Percentiles rank a stretch among this genome's conserved stretches.
Evolutionary conservation across 2,797 vertebrate species (phyloP).

Genomic region (Alectoris magna): DNA sequence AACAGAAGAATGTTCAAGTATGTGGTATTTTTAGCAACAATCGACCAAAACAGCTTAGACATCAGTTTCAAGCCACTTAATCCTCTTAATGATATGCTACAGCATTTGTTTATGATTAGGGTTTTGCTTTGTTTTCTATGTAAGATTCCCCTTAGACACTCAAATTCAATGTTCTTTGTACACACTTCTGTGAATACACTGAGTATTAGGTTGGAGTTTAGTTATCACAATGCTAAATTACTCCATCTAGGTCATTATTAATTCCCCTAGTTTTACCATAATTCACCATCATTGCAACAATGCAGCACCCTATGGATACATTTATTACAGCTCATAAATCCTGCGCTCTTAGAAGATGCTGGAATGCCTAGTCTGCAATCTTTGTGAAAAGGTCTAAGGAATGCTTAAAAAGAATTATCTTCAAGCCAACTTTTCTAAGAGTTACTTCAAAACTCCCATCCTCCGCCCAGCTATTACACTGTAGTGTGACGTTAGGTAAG

Average conservation of each 20-base stretch:
- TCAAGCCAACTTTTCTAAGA: slow-evolving; percentile 14
- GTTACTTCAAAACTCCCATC: not conserved
- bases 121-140: slow-evolving; percentile 48
- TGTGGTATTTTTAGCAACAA: slow-evolving; percentile 64
- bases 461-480: not conserved
- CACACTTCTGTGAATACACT: not conserved
- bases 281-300: slow-evolving; percentile 23
- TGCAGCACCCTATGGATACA: slow-evolving; percentile 28
- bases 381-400: slow-evolving; percentile 2
- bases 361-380: slow-evolving; percentile 17
- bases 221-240: slow-evolving; percentile 53
- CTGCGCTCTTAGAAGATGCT: not conserved
- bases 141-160: slow-evolving; percentile 42
- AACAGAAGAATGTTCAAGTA: slow-evolving; percentile 46
- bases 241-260: slow-evolving; percentile 52
- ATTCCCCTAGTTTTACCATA: slow-evolving; percentile 51
- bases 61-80: slow-evolving; percentile 57
- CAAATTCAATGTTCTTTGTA: not conserved
- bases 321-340: slow-evolving; percentile 51
- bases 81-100: slow-evolving; percentile 48
- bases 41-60: slow-evolving; percentile 53
- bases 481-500: not conserved
- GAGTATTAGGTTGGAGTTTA: slow-evolving; percentile 44
- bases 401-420: not conserved
- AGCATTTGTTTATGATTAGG: slow-evolving; percentile 47